These are phyloP conservation scores for Panurus biarmicus DNA, from an alignment of 2,113 vertebrate species.

Conservation along the genomic window DNA sequence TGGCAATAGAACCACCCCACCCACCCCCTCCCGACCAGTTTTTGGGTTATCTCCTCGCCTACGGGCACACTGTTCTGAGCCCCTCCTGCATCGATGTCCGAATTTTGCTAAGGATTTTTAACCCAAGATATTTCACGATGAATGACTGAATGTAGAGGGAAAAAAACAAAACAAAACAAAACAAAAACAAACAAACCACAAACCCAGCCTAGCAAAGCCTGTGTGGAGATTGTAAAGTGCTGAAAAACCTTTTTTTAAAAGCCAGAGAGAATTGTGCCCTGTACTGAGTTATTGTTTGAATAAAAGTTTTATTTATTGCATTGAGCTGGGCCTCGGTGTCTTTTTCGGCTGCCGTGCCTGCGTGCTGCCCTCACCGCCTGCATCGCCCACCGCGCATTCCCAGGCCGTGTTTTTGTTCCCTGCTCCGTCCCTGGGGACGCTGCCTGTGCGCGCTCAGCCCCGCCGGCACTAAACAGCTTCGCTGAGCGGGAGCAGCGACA, in stretches of 20 bases:
- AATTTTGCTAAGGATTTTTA: slow-evolving; percentile 66
- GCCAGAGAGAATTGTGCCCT: slow-evolving; percentile 71
- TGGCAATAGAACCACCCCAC: slow-evolving; percentile 5
- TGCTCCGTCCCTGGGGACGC: neutral
- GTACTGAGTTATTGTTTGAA: slow-evolving; percentile 75
- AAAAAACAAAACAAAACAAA: too few relatives aligned
- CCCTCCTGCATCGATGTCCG: slow-evolving; percentile 33
- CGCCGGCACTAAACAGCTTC: neutral
- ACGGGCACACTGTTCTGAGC: slow-evolving; percentile 16
- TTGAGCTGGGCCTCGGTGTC: slow-evolving; percentile 60
- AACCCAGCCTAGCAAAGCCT: slow-evolving; percentile 26
- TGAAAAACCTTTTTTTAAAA: slow-evolving; percentile 51
- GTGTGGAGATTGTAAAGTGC: slow-evolving; percentile 66
- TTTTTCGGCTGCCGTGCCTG: slow-evolving; percentile 52
- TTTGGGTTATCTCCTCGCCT: slow-evolving; percentile 49
- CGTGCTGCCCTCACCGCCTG: neutral
- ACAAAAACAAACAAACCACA: neutral
- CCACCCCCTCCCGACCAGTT: neutral
- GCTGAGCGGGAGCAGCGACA: neutral
- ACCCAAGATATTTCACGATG: slow-evolving; percentile 52
- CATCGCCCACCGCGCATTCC: neutral
- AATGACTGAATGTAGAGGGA: slow-evolving; percentile 42
- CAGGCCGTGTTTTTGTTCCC: neutral
- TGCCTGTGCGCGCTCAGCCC: neutral
- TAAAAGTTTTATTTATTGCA: slow-evolving; percentile 84